Evolutionary conservation across 2,797 vertebrate species (phyloP), one percentile per base, ranked within the genome.

Genomic region (Benthosema pterotum): DNA sequence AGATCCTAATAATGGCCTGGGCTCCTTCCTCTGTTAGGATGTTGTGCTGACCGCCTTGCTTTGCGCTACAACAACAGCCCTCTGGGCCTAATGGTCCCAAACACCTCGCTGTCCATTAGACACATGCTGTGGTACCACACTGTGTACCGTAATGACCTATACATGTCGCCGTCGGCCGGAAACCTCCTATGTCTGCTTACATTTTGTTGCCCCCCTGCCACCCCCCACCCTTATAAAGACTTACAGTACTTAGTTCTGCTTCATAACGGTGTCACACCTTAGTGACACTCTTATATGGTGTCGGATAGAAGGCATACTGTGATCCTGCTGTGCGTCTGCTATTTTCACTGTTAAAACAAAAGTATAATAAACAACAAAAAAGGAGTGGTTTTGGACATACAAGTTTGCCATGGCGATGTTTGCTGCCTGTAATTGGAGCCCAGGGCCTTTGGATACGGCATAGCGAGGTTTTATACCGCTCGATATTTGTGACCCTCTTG

Each of bases 351-450:
- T 38, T 38, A 9, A n/a, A n/a, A n/a, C 11, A 9, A 9, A 9
- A 38, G 2, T 38, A 8, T 38, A 38, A 32, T 38, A 11, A 38
- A 9, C 8, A 38, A 2, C 2, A 8, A 32, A 32, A 38, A 38
- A 38, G 32, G 32, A 38, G 11, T 9, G 32, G 32, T 11, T 38
- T 38, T 38, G 32, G 7, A 38, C 32, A 38, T 38, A 38, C 32
- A 38, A 38, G 32, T 1, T 38, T 38, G 32, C 45, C 45, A 46
- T 14, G 5, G 8, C 32, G 22, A 38, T 38, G 12, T 15, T 71
- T 74, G 65, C 75, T 75, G 72, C 63, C 77, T 81, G 79, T 89
- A 90, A 89, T 89, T 91, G 88, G 83, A 73, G 71, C 78, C 76
- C 70, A 51, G 77, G 11, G 32, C 8, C 32, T 38, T 38, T 38